These are phyloP conservation scores for Gryon sp. DNA, from an alignment of 1,140 invertebrate genomes.

Conservation along the genomic window DNA sequence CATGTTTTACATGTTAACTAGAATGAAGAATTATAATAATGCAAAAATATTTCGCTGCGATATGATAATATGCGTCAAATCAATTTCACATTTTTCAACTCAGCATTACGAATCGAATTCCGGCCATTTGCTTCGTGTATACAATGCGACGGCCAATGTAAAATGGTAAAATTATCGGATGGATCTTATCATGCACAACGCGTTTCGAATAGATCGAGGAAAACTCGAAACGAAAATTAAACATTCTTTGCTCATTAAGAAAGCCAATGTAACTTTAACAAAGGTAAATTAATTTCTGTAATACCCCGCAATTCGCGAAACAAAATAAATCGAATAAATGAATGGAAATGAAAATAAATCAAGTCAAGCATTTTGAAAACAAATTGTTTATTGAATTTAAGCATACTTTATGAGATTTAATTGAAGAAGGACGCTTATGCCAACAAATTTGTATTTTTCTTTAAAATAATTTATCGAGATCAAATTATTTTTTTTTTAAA, in stretches of 20 bases:
- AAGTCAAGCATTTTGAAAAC: not conserved
- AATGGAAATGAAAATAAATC: constrained; percentile 36
- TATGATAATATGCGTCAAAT: constrained; percentile 37
- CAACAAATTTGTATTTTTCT: no score
- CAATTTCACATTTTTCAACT: constrained; percentile 44
- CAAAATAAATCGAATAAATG: not conserved
- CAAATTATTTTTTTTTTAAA: no score
- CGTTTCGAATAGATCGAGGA: not conserved
- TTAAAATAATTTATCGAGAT: no score
- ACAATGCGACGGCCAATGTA: constrained; percentile 1
- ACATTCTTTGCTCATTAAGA: not conserved
- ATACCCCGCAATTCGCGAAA: not conserved
- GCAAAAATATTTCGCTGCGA: constrained; percentile 10
- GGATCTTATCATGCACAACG: constrained; percentile 15
- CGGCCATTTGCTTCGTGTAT: constrained; percentile 48
- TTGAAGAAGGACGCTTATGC: constrained; percentile 16
- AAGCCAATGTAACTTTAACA: constrained; percentile 2
- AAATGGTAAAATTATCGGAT: constrained; percentile 24
- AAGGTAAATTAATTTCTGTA: constrained; percentile 7
- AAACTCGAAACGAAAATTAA: constrained; percentile 3
- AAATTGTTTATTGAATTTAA: constrained; percentile 18
- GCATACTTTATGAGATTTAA: constrained; percentile 18
- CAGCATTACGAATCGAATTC: constrained; percentile 25
- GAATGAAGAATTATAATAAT: no score
- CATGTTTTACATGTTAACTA: no score